phyloP scores from a whole-genome alignment of 1,140 invertebrate species.

The Phymorhynchus buccinoides region DNA sequence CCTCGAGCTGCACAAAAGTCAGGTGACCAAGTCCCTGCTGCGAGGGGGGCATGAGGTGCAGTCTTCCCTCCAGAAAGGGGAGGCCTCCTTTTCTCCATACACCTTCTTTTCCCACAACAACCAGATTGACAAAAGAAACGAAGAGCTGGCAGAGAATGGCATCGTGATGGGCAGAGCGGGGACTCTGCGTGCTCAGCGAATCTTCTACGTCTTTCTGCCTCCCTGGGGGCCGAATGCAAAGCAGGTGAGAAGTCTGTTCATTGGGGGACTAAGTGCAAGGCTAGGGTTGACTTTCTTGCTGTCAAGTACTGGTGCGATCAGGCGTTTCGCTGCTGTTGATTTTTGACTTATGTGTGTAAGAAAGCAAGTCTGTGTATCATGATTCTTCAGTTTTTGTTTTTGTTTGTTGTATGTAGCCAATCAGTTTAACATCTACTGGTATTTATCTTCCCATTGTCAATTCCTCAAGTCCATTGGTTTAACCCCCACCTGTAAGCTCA shows the following conservation, averaged over 20 bases:
- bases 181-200: neutral
- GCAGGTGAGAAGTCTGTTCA: conserved; percentile 8
- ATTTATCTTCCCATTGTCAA: too few relatives aligned
- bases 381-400: neutral
- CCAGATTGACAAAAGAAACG: neutral
- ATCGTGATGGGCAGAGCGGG: neutral
- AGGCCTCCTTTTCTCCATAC: too few relatives aligned
- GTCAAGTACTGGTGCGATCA: too few relatives aligned
- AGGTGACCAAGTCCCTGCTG: conserved; percentile 9
- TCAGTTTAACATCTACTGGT: too few relatives aligned
- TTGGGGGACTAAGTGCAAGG: neutral
- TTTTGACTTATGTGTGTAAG: neutral
- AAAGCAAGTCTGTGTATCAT: neutral
- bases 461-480: too few relatives aligned
- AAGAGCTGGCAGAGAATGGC: neutral
- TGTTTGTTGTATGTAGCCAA: too few relatives aligned
- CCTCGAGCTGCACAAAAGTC: conserved; percentile 1
- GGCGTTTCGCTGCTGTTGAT: too few relatives aligned
- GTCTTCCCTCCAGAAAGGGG: neutral
- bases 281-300: neutral
- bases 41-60: neutral
- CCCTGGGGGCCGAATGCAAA: conserved; percentile 6
- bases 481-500: too few relatives aligned
- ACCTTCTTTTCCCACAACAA: neutral
- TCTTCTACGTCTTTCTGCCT: conserved; percentile 14